phyloP scores from a whole-genome alignment of 2,797 vertebrate species.

The Cirrhinus mrigala region DNA sequence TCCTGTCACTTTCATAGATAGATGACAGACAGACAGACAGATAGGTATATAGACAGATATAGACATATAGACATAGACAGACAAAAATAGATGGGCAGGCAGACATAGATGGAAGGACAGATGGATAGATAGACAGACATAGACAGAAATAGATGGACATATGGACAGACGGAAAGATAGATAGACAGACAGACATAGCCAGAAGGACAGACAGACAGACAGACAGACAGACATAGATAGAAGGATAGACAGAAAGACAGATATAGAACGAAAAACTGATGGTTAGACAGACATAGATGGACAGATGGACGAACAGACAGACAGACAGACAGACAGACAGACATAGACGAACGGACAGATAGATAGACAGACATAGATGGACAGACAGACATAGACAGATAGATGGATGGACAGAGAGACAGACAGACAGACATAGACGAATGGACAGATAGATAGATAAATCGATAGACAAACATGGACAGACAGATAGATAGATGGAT shows the following conservation, averaged over 20 bases:
- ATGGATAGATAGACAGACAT: not conserved
- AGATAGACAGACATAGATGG: not conserved
- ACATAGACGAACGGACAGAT: not conserved
- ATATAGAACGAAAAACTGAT: fast-evolving
- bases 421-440: not conserved
- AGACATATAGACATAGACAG: not conserved
- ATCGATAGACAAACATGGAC: not conserved
- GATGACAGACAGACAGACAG: not conserved
- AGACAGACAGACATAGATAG: not conserved
- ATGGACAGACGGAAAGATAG: fast-evolving
- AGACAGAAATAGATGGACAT: fast-evolving
- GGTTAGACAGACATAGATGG: not conserved
- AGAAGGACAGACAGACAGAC: not conserved
- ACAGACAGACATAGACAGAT: not conserved
- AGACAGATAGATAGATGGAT: no score
- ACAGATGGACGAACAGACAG: not conserved
- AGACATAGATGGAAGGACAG: not conserved
- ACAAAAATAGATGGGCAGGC: not conserved
- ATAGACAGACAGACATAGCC: fast-evolving
- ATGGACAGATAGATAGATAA: not conserved
- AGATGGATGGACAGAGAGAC: not conserved
- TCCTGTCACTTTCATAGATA: not conserved
- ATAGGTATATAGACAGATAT: not conserved
- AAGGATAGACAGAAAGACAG: not conserved
- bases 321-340: not conserved